A percentile compares a stretch with the other conserved stretches of the same genome.
These are phyloP conservation scores for Vombatus ursinus DNA, from an alignment of 2,113 vertebrate genomes.

Conservation along the genomic window DNA sequence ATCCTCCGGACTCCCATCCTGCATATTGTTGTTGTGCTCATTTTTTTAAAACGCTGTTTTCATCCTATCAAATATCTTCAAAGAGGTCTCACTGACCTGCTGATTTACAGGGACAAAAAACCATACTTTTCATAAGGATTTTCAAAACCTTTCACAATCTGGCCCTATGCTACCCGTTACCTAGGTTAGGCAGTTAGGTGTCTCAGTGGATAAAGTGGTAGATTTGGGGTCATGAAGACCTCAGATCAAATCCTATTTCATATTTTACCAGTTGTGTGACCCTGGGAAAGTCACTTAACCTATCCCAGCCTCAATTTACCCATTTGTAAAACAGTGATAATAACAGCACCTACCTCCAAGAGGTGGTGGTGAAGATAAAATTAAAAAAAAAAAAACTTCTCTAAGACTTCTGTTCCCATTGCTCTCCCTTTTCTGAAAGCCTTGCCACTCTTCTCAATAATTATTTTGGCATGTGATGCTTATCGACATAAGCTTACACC, in stretches of 20 bases:
- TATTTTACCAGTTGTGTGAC: not conserved
- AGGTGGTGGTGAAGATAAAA: not conserved
- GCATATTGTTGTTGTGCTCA: not conserved
- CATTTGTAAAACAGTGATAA: not conserved
- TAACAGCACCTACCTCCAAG: not conserved
- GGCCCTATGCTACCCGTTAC: not conserved
- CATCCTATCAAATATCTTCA: not conserved
- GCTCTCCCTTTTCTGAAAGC: not conserved
- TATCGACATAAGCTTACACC: not conserved
- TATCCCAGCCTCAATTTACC: not conserved
- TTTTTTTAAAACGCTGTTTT: not conserved
- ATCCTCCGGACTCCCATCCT: not conserved
- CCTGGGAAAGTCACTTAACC: not conserved
- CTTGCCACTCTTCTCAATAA: not conserved
- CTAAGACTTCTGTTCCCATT: not conserved
- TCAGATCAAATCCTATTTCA: not conserved
- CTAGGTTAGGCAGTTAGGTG: not conserved
- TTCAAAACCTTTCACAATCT: conserved; percentile 11
- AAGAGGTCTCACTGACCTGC: not conserved
- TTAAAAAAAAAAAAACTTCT: not conserved
- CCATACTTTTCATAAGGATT: not conserved
- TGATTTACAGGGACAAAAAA: not conserved
- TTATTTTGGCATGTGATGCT: not conserved
- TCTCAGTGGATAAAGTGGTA: not conserved
- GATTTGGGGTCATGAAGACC: not conserved